phyloP scores from a whole-genome alignment of 1,140 invertebrate genomes.

The Cherax quadricarinatus region DNA sequence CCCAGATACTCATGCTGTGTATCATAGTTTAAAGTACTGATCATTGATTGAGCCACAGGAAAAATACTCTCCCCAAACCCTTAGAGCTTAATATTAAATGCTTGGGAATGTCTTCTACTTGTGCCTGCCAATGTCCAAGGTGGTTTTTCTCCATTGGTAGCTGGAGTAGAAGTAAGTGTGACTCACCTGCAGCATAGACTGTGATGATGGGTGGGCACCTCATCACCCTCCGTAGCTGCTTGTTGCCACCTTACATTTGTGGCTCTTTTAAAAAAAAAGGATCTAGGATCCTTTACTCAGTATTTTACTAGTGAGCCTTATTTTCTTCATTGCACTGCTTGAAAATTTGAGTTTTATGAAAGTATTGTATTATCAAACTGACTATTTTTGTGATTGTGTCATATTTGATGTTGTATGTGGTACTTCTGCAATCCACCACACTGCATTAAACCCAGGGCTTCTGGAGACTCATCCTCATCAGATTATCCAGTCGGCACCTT shows the following conservation, averaged over 20 bases:
- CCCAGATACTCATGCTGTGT: no score
- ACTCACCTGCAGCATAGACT: constrained; percentile 38
- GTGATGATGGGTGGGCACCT: constrained; percentile 32
- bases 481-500: constrained; percentile 21
- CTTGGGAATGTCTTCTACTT: constrained; percentile 68
- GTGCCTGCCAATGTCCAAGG: constrained; percentile 1
- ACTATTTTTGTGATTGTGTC: not conserved
- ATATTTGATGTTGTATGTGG: not conserved
- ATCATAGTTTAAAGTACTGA: no score
- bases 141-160: constrained; percentile 34
- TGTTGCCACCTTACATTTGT: constrained; percentile 25
- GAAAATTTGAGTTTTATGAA: constrained; percentile 23
- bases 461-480: constrained; percentile 2
- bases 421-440: constrained; percentile 5
- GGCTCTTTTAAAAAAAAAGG: not conserved
- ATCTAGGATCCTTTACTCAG: not conserved
- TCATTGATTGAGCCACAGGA: not conserved
- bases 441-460: not conserved
- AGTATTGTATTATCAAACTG: not conserved
- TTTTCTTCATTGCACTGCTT: constrained; percentile 31
- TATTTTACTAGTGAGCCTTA: constrained; percentile 14
- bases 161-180: constrained; percentile 27
- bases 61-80: constrained; percentile 29
- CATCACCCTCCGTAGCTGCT: constrained; percentile 55
- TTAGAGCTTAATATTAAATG: constrained; percentile 23